phyloP scores from a whole-genome alignment of 2,113 vertebrate genomes.

The Butorides virescens region DNA sequence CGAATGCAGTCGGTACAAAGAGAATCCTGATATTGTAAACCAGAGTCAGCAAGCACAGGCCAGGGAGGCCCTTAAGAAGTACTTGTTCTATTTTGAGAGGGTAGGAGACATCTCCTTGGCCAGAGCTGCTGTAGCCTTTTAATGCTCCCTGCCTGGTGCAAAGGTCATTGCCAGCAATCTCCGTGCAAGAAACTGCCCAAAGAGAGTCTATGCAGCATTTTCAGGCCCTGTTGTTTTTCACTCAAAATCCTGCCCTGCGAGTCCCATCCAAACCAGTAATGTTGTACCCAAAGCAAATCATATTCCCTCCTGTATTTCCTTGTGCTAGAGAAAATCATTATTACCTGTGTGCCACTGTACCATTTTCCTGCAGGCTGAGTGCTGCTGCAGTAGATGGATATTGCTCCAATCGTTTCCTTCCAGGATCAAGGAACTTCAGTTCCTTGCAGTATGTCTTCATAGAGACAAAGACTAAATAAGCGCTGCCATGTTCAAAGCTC shows the following conservation, averaged over 20 bases:
- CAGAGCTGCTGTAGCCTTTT: conserved; percentile 66
- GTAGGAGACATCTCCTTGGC: conserved; percentile 76
- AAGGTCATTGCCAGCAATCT: conserved; percentile 59
- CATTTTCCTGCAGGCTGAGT: neutral
- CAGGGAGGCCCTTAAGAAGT: conserved; percentile 99
- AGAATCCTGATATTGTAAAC: conserved; percentile 99
- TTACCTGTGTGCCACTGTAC: neutral
- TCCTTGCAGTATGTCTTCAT: neutral
- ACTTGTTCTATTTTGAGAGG: conserved; percentile 99
- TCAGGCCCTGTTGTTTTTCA: neutral
- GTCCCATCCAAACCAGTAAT: neutral
- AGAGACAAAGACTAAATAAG: neutral
- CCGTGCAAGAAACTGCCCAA: conserved; percentile 18
- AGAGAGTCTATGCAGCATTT: conserved; percentile 20
- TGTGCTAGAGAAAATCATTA: neutral
- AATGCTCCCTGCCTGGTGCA: conserved; percentile 63
- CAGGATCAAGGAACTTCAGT: neutral
- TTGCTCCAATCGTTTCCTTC: neutral
- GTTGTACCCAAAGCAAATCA: neutral
- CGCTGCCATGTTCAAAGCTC: neutral
- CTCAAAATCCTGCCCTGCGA: neutral
- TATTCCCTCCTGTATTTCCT: neutral
- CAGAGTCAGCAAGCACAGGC: conserved; percentile 99
- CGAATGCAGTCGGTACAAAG: conserved; percentile 99
- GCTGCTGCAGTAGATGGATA: neutral